These are phyloP conservation scores for Amiota mariae DNA, from an alignment of 2,888 invertebrate genomes.

Conservation along the genomic window DNA sequence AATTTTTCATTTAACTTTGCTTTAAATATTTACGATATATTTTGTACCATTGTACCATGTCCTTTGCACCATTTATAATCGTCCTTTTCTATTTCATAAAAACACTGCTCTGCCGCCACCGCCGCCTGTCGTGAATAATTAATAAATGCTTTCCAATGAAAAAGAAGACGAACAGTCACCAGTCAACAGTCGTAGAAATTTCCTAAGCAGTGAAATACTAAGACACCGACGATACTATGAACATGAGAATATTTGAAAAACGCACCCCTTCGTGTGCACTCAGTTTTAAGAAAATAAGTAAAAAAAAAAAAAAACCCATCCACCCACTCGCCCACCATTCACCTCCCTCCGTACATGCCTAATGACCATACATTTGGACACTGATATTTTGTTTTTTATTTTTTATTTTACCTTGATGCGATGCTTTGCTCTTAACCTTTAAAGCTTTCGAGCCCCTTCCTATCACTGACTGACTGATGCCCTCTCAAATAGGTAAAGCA, in stretches of 20 bases:
- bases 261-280: constrained; percentile 31
- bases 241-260: constrained; percentile 10
- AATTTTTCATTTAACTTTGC: constrained; percentile 24
- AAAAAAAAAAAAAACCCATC: neutral
- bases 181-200: too few relatives aligned
- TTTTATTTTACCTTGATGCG: constrained; percentile 17
- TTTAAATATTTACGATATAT: constrained; percentile 28
- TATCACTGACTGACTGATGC: neutral
- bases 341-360: constrained; percentile 10
- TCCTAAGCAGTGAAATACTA: too few relatives aligned
- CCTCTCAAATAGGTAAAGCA: neutral
- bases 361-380: constrained; percentile 30
- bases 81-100: neutral
- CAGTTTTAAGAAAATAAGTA: neutral
- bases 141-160: constrained; percentile 42
- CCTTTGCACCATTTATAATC: constrained; percentile 14
- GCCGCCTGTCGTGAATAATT: constrained; percentile 25
- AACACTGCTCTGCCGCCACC: neutral
- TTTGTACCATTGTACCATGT: constrained; percentile 2
- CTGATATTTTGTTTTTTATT: neutral
- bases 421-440: neutral
- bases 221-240: neutral
- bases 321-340: constrained; percentile 4
- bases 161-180: constrained; percentile 37
- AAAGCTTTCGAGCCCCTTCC: neutral